These are phyloP conservation scores for Tetragonisca angustula DNA, from an alignment of 2,888 invertebrate genomes.

Conservation along the genomic window DNA sequence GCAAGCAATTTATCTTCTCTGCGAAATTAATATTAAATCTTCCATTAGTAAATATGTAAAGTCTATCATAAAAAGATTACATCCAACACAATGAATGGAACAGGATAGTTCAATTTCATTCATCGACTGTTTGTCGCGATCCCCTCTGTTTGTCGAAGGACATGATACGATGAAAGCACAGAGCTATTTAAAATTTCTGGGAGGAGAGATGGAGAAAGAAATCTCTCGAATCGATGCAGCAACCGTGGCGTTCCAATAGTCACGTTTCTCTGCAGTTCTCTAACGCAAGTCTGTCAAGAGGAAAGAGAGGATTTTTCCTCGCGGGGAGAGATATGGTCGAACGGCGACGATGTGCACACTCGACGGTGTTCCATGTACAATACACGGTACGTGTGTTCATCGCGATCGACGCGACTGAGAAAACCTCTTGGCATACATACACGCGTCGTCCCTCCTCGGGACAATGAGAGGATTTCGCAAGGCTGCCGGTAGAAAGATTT, in stretches of 20 bases:
- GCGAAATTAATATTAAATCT: neutral
- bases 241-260: too few relatives aligned
- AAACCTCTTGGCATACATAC: conserved; percentile 64
- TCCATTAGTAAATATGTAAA: neutral
- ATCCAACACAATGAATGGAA: neutral
- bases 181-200: conserved; percentile 1
- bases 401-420: conserved; percentile 52
- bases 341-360: neutral
- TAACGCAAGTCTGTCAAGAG: neutral
- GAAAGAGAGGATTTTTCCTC: conserved; percentile 15
- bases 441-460: conserved; percentile 31
- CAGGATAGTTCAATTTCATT: neutral
- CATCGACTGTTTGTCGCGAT: neutral
- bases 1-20: neutral
- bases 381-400: neutral
- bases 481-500: conserved; percentile 60
- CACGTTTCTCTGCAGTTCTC: neutral
- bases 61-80: neutral
- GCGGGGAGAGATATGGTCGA: neutral
- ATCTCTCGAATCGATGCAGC: neutral
- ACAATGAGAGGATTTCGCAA: conserved; percentile 77
- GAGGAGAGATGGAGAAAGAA: neutral
- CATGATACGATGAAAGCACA: neutral
- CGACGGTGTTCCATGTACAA: neutral
- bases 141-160: neutral